A percentile compares a stretch with the other conserved stretches of the same genome.
Evolutionary conservation across 2,113 vertebrate species (phyloP).

Genomic region (Amblyopsis rosae): DNA sequence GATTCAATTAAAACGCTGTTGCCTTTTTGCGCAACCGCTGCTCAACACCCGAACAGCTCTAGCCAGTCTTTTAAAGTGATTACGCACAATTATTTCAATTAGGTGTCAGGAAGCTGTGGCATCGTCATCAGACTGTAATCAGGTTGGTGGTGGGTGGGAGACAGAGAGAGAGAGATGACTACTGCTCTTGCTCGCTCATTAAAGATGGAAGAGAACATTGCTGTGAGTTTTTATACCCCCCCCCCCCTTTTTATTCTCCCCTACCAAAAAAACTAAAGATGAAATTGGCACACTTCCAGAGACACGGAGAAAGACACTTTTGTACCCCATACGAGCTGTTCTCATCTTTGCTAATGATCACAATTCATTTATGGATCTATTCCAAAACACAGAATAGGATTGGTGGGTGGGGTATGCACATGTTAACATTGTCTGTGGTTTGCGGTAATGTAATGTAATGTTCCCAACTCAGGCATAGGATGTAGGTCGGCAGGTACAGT

Average conservation of each 20-base stretch:
- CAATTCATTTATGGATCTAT: constrained; percentile 36
- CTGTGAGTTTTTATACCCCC: neutral
- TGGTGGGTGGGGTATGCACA: constrained; percentile 40
- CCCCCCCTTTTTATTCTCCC: neutral
- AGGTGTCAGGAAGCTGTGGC: constrained; percentile 63
- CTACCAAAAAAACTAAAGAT: neutral
- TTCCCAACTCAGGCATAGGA: no score
- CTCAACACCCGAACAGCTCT: constrained; percentile 56
- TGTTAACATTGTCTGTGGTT: constrained; percentile 28
- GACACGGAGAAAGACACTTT: constrained; percentile 25
- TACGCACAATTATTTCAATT: constrained; percentile 72
- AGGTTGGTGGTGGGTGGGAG: constrained; percentile 57
- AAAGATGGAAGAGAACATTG: constrained; percentile 48
- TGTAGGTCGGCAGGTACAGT: no score
- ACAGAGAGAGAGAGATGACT: constrained; percentile 6
- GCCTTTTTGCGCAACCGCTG: constrained; percentile 60
- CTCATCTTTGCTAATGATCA: constrained; percentile 57
- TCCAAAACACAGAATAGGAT: constrained; percentile 40
- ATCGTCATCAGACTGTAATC: constrained; percentile 67
- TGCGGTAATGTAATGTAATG: neutral
- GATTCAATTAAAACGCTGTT: constrained; percentile 68
- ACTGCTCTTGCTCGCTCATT: constrained; percentile 53
- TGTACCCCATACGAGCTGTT: constrained; percentile 37
- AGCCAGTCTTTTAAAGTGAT: constrained; percentile 73
- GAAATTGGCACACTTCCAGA: constrained; percentile 16